A percentile compares a stretch with the other conserved stretches of the same genome.
Evolutionary conservation across 2,888 invertebrate species (phyloP).

Genomic region (Latrodectus elegans): DNA sequence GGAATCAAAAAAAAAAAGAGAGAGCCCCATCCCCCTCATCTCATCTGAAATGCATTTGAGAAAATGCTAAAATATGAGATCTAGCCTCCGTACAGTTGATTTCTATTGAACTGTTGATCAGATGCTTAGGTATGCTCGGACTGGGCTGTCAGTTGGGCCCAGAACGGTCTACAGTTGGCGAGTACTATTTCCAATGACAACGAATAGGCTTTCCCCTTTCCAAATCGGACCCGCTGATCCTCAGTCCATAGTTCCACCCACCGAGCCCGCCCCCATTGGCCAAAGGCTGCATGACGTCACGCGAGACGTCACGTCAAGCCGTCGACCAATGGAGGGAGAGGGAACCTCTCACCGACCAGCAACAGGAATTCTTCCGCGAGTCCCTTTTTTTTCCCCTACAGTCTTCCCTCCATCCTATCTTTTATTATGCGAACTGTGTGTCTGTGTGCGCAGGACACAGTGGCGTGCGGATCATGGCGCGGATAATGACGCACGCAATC

Average conservation of each 20-base stretch:
- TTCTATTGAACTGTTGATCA: constrained; percentile 67
- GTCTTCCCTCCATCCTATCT: constrained; percentile 46
- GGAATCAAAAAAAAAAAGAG: constrained; percentile 43
- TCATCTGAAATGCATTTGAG: constrained; percentile 68
- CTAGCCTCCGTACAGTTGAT: constrained; percentile 63
- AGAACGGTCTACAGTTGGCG: constrained; percentile 67
- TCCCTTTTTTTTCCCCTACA: constrained; percentile 18
- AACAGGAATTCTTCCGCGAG: constrained; percentile 51
- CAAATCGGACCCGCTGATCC: constrained; percentile 59
- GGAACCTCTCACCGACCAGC: constrained; percentile 32
- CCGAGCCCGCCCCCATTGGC: constrained; percentile 68
- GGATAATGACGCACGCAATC: constrained; percentile 60
- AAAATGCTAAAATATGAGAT: constrained; percentile 68
- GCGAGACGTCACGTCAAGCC: constrained; percentile 47
- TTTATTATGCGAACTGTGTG: constrained; percentile 35
- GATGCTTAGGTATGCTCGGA: constrained; percentile 67
- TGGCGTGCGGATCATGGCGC: constrained; percentile 62
- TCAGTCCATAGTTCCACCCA: constrained; percentile 65
- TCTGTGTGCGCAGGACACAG: constrained; percentile 22
- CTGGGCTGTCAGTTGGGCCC: constrained; percentile 65
- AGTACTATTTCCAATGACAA: constrained; percentile 64
- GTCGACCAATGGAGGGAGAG: constrained; percentile 54
- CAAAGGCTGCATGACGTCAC: constrained; percentile 65
- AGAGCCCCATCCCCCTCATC: constrained; percentile 28
- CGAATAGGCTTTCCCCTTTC: constrained; percentile 67